Evolutionary conservation across 2,113 vertebrate species (phyloP), one percentile per base, ranked within the genome.

Genomic region (Neodontobutis hainanensis): DNA sequence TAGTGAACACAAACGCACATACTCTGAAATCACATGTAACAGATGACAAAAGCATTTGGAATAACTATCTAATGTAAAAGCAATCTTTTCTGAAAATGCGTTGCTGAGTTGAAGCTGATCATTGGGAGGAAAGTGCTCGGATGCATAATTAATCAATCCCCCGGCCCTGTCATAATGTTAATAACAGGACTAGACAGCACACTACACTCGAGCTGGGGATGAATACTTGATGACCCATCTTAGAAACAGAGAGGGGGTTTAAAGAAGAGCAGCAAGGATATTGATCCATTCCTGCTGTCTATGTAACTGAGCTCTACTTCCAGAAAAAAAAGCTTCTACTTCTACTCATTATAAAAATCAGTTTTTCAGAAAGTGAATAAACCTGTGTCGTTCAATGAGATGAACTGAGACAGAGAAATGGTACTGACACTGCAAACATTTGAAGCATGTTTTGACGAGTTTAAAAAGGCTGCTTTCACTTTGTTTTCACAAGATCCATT

Each of bases 201-300:
- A 67, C 61, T 64, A 68, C 73, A 87, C 74, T 81, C 61, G 75
- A 87, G 81, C 76, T 65, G 53, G 52, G 71, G 70, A 89, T 92
- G 65, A 91, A 91, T 92, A 90, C 87, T 92, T 93, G 84, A 92
- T 85, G 68, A 87, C 79, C 78, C 76, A 83, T 85, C 72, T 58
- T 69, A 81, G 80, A 68, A 61, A 60, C 48, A 69, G 70, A 44
- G 73, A 64, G 70, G 44, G 67, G 73, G 76, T 71, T 77, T 62
- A 62, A 70, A 61, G 60, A 71, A 19, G 70, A 75, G 80, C 74
- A 65, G 70, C 67, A 78, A 71, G 75, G 70, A 51, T 81, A 91
- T 90, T 63, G 87, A 92, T 91, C 72, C 55, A 75, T 65, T 68
- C 65, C 70, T 86, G 50, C 60, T 65, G 77, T 82, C 73, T 58